Evolutionary conservation across 1,140 invertebrate genomes (phyloP).

Genomic region (Leptoteleia sp.): DNA sequence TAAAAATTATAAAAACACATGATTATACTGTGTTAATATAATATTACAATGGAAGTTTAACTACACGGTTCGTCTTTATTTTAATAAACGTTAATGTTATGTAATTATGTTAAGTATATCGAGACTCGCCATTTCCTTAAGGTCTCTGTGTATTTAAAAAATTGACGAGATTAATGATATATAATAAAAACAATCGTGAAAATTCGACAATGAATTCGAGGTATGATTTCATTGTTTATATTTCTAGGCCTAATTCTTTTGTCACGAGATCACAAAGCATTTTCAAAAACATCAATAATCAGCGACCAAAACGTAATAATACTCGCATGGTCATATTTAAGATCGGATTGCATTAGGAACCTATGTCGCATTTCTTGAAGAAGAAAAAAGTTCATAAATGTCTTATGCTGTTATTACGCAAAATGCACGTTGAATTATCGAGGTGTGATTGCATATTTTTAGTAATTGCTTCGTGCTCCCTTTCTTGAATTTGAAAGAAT

Average conservation of each 20-base stretch:
- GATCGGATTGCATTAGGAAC: conserved; percentile 69
- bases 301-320: conserved; percentile 48
- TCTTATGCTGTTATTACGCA: conserved; percentile 66
- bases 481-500: conserved; percentile 16
- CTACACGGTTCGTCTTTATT: conserved; percentile 9
- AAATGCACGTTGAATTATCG: conserved; percentile 73
- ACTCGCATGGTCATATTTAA: conserved; percentile 26
- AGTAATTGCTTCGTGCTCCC: conserved; percentile 13
- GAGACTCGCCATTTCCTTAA: conserved; percentile 32
- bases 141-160: too few species aligned
- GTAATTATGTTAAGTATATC: conserved; percentile 12
- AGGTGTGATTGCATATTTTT: conserved; percentile 36
- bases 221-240: conserved; percentile 58
- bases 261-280: conserved; percentile 75
- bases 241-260: conserved; percentile 74
- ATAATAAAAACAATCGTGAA: too few species aligned
- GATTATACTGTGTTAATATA: neutral
- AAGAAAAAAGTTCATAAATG: conserved; percentile 67
- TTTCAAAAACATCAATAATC: conserved; percentile 76
- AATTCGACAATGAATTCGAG: conserved; percentile 25
- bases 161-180: too few species aligned
- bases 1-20: neutral
- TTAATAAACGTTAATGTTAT: conserved; percentile 35
- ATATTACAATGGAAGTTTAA: neutral
- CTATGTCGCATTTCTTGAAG: conserved; percentile 69